These are phyloP conservation scores for Typhlomys cinereus DNA, from an alignment of 2,113 vertebrate species.

Conservation along the genomic window DNA sequence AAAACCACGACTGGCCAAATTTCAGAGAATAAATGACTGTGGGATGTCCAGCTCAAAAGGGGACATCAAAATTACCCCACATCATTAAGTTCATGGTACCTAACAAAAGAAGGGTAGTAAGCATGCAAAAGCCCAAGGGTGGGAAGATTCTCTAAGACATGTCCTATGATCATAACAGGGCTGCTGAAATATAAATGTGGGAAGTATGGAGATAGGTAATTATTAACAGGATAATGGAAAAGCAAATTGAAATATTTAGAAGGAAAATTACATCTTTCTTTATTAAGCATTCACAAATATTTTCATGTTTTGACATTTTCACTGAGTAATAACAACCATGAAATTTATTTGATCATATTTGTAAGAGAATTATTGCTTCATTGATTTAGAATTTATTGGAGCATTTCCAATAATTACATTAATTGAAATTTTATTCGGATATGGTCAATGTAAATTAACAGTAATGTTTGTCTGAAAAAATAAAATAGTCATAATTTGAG, in stretches of 20 bases:
- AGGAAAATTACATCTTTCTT: not conserved
- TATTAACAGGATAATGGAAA: not conserved
- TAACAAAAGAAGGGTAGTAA: not conserved
- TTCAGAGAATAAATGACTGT: too few relatives aligned
- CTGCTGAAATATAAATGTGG: too few relatives aligned
- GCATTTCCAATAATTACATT: not conserved
- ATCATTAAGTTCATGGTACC: not conserved
- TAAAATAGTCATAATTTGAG: not conserved
- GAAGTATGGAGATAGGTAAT: not conserved
- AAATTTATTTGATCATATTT: not conserved
- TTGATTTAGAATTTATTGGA: slow-evolving; percentile 16
- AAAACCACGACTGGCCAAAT: too few relatives aligned
- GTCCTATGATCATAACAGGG: not conserved
- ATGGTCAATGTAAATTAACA: not conserved
- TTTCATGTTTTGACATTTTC: not conserved
- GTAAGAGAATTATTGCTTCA: not conserved
- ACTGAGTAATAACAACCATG: not conserved
- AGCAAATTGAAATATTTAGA: too few relatives aligned
- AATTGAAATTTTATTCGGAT: not conserved
- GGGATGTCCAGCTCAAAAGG: too few relatives aligned
- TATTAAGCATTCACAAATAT: not conserved
- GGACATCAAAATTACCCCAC: too few relatives aligned
- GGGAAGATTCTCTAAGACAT: not conserved
- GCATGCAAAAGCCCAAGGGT: not conserved
- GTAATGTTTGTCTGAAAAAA: not conserved